Conservation (phyloP, 2,888 invertebrate species). For the Syrista parreyssii region DNA sequence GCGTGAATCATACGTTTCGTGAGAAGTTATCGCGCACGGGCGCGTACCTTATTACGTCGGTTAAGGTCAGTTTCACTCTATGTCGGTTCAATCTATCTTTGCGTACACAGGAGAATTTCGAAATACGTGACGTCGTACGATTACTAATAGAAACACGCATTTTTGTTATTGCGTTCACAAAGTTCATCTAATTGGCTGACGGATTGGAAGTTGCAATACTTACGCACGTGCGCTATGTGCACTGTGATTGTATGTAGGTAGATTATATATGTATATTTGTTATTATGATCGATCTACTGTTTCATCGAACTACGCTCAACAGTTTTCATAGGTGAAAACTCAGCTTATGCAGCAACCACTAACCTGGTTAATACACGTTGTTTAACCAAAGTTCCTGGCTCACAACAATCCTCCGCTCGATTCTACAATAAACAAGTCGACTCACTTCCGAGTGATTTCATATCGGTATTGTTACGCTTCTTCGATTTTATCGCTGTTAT, state of each 20-base stretch:
- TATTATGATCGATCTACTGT: background rate
- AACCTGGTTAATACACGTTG: background rate
- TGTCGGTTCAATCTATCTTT: background rate
- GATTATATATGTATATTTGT: background rate
- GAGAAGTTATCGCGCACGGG: background rate
- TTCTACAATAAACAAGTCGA: background rate
- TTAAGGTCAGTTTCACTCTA: background rate
- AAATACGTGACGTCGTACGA: background rate
- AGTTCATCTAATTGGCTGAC: background rate
- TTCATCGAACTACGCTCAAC: background rate
- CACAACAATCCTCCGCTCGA: background rate
- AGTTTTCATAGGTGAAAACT: background rate
- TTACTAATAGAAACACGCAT: too few species aligned
- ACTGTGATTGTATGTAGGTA: background rate
- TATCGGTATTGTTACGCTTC: background rate
- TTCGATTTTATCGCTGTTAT: constrained; percentile 1
- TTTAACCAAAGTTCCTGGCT: background rate
- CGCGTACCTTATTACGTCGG: background rate
- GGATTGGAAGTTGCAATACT: background rate
- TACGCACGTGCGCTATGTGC: background rate
- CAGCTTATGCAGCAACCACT: background rate
- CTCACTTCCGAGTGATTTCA: background rate
- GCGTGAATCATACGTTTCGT: background rate
- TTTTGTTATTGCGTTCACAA: background rate
- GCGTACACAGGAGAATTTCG: background rate